A percentile compares a stretch with the other conserved stretches of the same genome.
Evolutionary conservation across 2,113 vertebrate genomes (phyloP).

Genomic region (Ranitomeya imitator): DNA sequence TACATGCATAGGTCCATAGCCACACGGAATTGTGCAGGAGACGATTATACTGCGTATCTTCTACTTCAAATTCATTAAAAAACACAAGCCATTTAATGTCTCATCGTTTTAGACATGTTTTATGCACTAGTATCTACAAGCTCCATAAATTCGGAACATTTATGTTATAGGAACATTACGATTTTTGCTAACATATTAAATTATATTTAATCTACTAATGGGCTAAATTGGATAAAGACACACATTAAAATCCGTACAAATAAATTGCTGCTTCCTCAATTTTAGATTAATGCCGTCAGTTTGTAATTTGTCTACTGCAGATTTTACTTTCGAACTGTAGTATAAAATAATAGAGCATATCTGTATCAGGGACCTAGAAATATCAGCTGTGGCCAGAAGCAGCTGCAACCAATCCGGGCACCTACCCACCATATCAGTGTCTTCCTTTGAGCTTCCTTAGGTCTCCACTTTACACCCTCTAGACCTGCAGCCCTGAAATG

Average conservation of each 20-base stretch:
- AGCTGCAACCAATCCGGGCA: no score
- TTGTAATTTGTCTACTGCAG: background rate
- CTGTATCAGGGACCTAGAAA: background rate
- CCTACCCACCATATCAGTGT: no score
- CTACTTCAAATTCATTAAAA: background rate
- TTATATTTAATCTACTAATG: background rate
- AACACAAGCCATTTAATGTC: background rate
- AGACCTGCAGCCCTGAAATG: no score
- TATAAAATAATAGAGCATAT: background rate
- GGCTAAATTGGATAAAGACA: background rate
- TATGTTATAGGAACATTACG: background rate
- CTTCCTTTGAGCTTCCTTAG: no score
- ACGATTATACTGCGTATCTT: background rate
- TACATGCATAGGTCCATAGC: no score
- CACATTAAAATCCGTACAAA: background rate
- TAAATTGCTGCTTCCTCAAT: background rate
- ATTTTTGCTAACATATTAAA: background rate
- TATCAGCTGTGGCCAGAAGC: background rate
- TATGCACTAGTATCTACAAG: background rate
- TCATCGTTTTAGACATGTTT: background rate
- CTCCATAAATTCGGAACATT: conserved; percentile 4
- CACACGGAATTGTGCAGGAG: background rate
- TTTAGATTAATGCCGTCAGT: background rate
- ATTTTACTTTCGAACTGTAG: background rate
- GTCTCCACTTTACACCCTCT: no score